A percentile compares a stretch with the other conserved stretches of the same genome.
These are phyloP conservation scores for Ornithoptera alexandrae DNA, from an alignment of 2,888 invertebrate genomes.

Conservation along the genomic window DNA sequence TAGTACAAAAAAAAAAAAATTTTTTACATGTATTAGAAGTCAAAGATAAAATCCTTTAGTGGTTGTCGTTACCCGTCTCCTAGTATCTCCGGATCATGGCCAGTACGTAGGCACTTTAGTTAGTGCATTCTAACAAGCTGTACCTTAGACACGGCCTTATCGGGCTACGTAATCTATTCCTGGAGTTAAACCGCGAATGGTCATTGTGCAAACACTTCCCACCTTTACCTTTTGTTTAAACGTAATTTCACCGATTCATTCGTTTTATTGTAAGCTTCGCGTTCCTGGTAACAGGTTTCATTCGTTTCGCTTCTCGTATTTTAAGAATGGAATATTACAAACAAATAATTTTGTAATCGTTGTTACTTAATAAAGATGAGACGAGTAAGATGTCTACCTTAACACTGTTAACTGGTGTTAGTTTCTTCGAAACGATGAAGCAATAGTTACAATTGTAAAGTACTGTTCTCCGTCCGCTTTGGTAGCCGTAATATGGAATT, in stretches of 20 bases:
- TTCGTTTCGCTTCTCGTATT: neutral
- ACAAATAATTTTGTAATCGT: neutral
- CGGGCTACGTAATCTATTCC: conserved; percentile 28
- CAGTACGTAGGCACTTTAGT: conserved; percentile 17
- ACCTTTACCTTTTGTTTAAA: conserved; percentile 32
- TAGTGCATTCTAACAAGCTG: conserved; percentile 29
- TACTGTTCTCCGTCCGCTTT: too few species aligned
- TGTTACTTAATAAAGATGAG: too few species aligned
- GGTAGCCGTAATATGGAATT: too few species aligned
- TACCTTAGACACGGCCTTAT: conserved; percentile 21
- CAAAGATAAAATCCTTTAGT: conserved; percentile 11
- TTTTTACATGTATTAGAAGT: conserved; percentile 1
- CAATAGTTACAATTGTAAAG: too few species aligned
- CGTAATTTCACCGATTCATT: conserved; percentile 55
- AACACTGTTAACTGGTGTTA: too few species aligned
- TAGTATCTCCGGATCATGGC: conserved; percentile 17
- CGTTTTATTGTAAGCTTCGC: conserved; percentile 55
- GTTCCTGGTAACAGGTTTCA: conserved; percentile 8
- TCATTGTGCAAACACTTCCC: conserved; percentile 37
- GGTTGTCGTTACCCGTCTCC: conserved; percentile 7
- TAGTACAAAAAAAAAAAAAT: too few species aligned
- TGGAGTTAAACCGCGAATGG: conserved; percentile 40
- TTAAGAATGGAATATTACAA: neutral
- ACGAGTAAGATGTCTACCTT: too few species aligned
- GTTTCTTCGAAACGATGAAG: too few species aligned